Base-by-base conservation (phyloP, 2,797 vertebrate genomes). In the Sorex maritimensis region DNA sequence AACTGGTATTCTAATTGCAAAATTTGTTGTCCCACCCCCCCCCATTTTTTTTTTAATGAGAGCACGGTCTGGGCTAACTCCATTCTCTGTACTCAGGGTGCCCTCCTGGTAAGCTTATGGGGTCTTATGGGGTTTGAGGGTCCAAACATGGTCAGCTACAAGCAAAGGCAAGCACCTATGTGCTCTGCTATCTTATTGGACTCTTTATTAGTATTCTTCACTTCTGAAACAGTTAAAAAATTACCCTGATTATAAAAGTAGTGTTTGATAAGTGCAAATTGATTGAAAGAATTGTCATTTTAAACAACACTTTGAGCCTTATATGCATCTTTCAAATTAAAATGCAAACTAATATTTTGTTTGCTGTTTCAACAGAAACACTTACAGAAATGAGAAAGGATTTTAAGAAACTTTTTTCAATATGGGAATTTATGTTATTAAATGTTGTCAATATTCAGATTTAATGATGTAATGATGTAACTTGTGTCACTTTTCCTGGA, bases 271-370 rank as follows among this genome's bases (percentile, higher is more conserved):
- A 92, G 58, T 63, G 15, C 12, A 52, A 79, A 77, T 86, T 21
- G 88, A 86, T 58, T 85, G 6, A 55, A 65, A 5, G 23, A 78
- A 86, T 72, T 65, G 65, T 44, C 30, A 75, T 80, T 79, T 93
- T 68, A 81, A 85, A 91, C 55, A 12, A 79, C 61, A 5, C 38
- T 95, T 10, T 86, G 69, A 80, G 8, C 5, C 41, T 55, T 68
- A 9, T 2, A 55, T 84, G 75, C 34, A 44, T 55, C 21, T 85
- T 95, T 93, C 30, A 68, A 65, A 88, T 71, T 78, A 63, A 71
- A 92, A 68, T 86, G 1, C 65, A 86, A 93, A 90, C 44, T 65
- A 61, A 74, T 77, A 86, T n/a, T 86, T 92, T 86, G 15, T 67
- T 82, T 79, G 75, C 63, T 1, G 87, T 78, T 38, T 86, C 41